phyloP scores from a whole-genome alignment of 2,888 invertebrate species.

The Spisula subtruncata region DNA sequence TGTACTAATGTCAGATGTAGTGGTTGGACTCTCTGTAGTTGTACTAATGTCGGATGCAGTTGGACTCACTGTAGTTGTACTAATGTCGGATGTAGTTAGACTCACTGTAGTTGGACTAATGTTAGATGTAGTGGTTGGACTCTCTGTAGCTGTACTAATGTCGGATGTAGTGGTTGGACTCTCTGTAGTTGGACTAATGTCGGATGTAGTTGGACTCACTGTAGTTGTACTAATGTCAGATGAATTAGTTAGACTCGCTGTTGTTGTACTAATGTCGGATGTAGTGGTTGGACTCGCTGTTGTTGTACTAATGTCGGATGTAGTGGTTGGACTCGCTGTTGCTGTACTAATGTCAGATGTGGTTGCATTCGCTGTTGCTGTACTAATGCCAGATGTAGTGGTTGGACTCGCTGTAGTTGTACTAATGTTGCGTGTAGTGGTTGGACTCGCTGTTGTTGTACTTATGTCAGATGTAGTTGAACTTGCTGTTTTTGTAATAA shows the following conservation, averaged over 20 bases:
- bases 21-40: not conserved
- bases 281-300: not conserved
- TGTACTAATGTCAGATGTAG: not conserved
- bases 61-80: not conserved
- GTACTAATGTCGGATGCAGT: not conserved
- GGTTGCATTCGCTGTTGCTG: not conserved
- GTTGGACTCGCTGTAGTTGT: not conserved
- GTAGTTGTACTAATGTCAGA: not conserved
- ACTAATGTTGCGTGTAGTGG: not conserved
- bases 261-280: not conserved
- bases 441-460: not conserved
- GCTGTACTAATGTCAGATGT: not conserved
- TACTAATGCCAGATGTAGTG: not conserved
- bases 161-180: not conserved
- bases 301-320: not conserved
- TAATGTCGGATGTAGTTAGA: not conserved
- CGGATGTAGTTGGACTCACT: not conserved
- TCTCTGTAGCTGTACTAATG: not conserved
- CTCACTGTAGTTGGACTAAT: not conserved
- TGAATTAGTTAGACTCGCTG: not conserved
- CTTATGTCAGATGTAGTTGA: not conserved
- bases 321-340: not conserved
- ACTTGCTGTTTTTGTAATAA: not conserved
- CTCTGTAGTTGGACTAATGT: not conserved
- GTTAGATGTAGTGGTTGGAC: not conserved